These are phyloP conservation scores for Gastrophysa polygoni DNA, from an alignment of 2,888 invertebrate species.

Conservation along the genomic window DNA sequence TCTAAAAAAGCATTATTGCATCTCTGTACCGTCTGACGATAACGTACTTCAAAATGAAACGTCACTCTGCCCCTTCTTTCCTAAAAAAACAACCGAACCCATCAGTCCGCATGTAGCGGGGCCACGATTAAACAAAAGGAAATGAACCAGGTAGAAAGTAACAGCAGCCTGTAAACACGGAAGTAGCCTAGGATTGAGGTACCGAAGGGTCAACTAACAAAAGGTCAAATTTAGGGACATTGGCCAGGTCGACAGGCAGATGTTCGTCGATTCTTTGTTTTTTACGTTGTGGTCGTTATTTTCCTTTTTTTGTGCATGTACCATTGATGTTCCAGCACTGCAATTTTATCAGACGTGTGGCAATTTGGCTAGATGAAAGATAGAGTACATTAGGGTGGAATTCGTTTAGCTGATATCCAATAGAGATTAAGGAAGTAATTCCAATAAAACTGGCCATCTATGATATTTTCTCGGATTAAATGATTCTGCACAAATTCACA, in stretches of 20 bases:
- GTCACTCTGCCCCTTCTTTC: conserved; percentile 7
- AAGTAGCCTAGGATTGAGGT: conserved; percentile 37
- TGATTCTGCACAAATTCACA: no score
- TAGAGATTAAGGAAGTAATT: no score
- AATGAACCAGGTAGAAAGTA: conserved; percentile 33
- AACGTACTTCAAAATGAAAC: conserved; percentile 10
- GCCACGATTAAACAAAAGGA: conserved; percentile 37
- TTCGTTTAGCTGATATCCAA: no score
- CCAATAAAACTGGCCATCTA: no score
- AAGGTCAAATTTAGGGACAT: conserved; percentile 53
- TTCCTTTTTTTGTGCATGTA: conserved; percentile 13
- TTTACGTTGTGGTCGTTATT: conserved; percentile 26
- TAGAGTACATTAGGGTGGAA: not conserved
- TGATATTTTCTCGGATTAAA: no score
- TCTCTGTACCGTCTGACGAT: not conserved
- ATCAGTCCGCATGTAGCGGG: conserved; percentile 32
- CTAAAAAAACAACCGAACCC: conserved; percentile 28
- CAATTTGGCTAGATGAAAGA: not conserved
- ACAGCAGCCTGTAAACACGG: conserved; percentile 35
- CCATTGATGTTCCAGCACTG: not conserved
- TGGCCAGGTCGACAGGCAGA: conserved; percentile 42
- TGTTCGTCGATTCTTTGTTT: conserved; percentile 29
- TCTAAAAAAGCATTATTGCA: no score
- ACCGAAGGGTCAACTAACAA: conserved; percentile 43
- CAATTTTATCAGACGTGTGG: not conserved